These are phyloP conservation scores for Argya squamiceps DNA, from an alignment of 2,797 vertebrate species.

Conservation along the genomic window DNA sequence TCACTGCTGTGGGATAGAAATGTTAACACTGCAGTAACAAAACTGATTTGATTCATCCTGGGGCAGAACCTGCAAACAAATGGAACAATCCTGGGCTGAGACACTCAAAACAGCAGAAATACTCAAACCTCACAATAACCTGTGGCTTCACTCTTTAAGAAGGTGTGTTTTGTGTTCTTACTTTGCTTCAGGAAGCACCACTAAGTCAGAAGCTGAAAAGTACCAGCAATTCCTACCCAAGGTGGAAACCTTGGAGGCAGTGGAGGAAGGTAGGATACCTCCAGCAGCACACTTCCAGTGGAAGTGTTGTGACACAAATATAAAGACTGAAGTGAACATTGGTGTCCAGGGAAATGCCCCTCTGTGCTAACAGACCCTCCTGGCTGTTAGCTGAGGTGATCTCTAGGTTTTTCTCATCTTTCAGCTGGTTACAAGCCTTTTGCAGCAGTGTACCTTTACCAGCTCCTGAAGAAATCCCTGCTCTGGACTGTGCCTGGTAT, in stretches of 20 bases:
- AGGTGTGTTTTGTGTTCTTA: background rate
- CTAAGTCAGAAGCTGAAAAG: background rate
- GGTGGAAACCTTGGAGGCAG: background rate
- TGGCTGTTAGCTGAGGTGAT: background rate
- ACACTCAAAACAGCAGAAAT: background rate
- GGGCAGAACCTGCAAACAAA: background rate
- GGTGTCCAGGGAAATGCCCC: background rate
- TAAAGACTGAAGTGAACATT: fast-evolving
- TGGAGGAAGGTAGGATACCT: background rate
- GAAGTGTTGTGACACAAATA: background rate
- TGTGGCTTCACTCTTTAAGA: background rate
- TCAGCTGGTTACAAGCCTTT: background rate
- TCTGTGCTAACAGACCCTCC: fast-evolving
- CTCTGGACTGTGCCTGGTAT: background rate
- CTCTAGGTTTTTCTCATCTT: fast-evolving
- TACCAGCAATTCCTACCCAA: background rate
- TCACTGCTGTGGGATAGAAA: background rate
- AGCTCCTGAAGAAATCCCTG: background rate
- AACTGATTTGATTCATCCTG: background rate
- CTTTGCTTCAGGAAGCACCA: background rate
- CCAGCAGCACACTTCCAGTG: background rate
- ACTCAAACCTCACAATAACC: background rate
- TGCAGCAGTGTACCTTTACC: background rate
- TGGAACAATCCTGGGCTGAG: background rate
- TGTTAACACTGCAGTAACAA: background rate